Conservation (phyloP, 2,113 vertebrate species). For the Pelodiscus sinensis region DNA sequence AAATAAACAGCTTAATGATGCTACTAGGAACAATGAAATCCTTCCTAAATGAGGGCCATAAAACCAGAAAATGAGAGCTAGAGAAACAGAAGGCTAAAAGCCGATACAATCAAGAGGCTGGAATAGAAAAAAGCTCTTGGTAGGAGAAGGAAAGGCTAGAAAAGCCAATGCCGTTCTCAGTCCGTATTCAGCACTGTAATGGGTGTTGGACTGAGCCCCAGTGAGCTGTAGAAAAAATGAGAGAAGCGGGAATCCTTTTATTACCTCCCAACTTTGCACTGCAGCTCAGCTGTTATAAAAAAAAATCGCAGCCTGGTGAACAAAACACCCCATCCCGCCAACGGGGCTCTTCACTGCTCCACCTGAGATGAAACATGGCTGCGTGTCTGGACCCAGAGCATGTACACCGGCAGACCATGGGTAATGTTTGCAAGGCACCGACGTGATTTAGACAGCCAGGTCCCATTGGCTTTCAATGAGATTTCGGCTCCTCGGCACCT, state of each 20-base stretch:
- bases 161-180: neutral
- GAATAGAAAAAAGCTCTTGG: neutral
- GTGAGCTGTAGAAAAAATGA: neutral
- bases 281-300: neutral
- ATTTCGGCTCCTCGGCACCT: neutral
- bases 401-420: neutral
- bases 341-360: neutral
- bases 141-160: neutral
- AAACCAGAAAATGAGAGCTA: neutral
- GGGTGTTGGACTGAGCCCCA: neutral
- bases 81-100: neutral
- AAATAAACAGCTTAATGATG: neutral
- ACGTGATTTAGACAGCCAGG: neutral
- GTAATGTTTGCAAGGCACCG: neutral
- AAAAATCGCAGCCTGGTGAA: neutral
- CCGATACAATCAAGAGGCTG: neutral
- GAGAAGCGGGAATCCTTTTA: neutral
- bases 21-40: neutral
- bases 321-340: neutral
- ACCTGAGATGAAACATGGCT: neutral
- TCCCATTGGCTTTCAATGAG: neutral
- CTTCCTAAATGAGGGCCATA: neutral
- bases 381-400: neutral
- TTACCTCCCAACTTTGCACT: neutral
- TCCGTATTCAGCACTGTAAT: neutral